Evolutionary conservation across 2,888 invertebrate species (phyloP).

Genomic region (Meloe dianella): DNA sequence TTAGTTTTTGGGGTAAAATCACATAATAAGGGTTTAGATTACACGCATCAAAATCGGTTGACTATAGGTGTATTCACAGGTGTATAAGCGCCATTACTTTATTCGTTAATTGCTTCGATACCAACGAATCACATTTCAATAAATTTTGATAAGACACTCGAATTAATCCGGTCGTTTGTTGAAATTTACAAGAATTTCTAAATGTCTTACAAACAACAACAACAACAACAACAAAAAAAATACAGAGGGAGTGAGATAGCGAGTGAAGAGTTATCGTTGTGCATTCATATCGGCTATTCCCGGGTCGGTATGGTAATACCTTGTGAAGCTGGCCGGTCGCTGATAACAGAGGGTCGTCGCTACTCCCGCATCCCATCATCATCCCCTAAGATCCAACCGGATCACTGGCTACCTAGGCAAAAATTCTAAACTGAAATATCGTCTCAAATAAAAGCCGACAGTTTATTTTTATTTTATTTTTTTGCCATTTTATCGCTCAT

Average conservation of each 20-base stretch:
- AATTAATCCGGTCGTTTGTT: not conserved
- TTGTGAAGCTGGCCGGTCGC: slow-evolving; percentile 59
- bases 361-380: slow-evolving; percentile 35
- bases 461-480: slow-evolving; percentile 7
- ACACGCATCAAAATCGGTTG: slow-evolving; percentile 22
- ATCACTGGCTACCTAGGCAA: slow-evolving; percentile 47
- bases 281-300: slow-evolving; percentile 56
- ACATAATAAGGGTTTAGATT: slow-evolving; percentile 43
- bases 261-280: slow-evolving; percentile 10
- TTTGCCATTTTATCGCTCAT: slow-evolving; percentile 19
- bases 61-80: slow-evolving; percentile 26
- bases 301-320: slow-evolving; percentile 59
- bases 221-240: not conserved
- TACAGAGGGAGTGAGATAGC: slow-evolving; percentile 18
- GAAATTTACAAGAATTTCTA: not conserved
- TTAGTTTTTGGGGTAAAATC: slow-evolving; percentile 42
- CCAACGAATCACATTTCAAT: not conserved
- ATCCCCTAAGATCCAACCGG: slow-evolving; percentile 45
- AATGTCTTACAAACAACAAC: not conserved
- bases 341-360: slow-evolving; percentile 60
- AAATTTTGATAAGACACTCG: not conserved
- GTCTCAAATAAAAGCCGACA: not conserved
- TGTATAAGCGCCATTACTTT: slow-evolving; percentile 14
- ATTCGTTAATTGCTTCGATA: not conserved
- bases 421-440: slow-evolving; percentile 2